Percentiles rank a stretch among this genome's conserved stretches.
phyloP scores from a whole-genome alignment of 2,888 invertebrate species.

The Apantesis nais region DNA sequence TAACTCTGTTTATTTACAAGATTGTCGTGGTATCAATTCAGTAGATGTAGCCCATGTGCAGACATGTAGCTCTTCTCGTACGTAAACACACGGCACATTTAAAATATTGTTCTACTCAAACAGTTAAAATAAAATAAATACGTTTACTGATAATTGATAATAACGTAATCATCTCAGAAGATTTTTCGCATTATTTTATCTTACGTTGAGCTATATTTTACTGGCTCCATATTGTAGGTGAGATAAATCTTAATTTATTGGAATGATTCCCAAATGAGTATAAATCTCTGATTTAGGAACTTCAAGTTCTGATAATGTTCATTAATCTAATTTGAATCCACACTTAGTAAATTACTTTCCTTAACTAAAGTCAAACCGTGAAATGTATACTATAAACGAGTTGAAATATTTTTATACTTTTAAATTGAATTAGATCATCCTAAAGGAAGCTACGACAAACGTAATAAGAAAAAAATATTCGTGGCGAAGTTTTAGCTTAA shows the following conservation, averaged over 20 bases:
- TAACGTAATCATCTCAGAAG: constrained; percentile 12
- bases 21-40: not conserved
- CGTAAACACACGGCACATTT: not conserved
- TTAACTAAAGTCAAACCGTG: not conserved
- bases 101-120: not conserved
- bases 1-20: not conserved
- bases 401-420: not conserved
- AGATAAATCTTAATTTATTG: constrained; percentile 11
- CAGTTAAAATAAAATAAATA: not conserved
- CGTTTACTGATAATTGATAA: constrained; percentile 1
- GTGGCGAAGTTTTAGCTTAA: too few species aligned
- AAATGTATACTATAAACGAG: not conserved
- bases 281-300: constrained; percentile 5
- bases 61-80: not conserved
- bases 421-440: too few species aligned
- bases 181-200: constrained; percentile 15
- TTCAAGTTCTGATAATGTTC: constrained; percentile 2
- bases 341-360: not conserved
- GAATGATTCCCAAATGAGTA: constrained; percentile 13
- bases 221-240: constrained; percentile 10
- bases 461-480: too few species aligned
- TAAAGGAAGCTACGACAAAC: too few species aligned
- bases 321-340: not conserved
- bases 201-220: not conserved
- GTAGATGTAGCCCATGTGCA: not conserved